These are phyloP conservation scores for Cynocephalus volans DNA, from an alignment of 2,113 vertebrate genomes.

Conservation along the genomic window DNA sequence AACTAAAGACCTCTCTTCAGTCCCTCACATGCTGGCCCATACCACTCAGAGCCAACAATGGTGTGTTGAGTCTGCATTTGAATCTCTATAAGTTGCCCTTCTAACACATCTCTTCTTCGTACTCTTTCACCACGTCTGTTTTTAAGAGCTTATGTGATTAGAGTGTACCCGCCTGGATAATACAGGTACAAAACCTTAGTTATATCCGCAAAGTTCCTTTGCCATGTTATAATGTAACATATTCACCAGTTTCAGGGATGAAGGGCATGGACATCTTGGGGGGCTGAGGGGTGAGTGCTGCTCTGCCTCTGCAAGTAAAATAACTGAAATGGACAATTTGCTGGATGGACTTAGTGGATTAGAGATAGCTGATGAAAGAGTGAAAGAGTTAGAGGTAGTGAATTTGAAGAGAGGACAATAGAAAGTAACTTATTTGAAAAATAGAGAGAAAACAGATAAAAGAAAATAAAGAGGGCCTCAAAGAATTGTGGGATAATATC, in stretches of 20 bases:
- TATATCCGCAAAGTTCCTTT: neutral
- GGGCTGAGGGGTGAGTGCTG: neutral
- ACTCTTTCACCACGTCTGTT: neutral
- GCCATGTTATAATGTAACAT: neutral
- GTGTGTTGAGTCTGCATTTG: neutral
- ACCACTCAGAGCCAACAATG: neutral
- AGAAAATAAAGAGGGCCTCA: neutral
- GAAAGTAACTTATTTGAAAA: neutral
- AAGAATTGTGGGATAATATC: constrained; percentile 1
- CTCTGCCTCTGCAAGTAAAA: neutral
- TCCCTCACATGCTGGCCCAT: neutral
- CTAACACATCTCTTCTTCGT: neutral
- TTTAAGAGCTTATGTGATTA: neutral
- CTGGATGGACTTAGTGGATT: neutral
- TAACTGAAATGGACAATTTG: neutral
- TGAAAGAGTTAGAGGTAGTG: neutral
- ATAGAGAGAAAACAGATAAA: neutral
- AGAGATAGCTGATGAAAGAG: neutral
- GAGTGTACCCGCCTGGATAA: neutral
- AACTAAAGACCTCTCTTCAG: neutral
- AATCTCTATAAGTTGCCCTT: neutral
- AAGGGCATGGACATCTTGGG: neutral
- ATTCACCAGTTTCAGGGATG: neutral
- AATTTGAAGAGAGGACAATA: neutral
- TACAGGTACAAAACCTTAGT: neutral